Evolutionary conservation across 2,797 vertebrate species (phyloP).

Genomic region (Tapera naevia): DNA sequence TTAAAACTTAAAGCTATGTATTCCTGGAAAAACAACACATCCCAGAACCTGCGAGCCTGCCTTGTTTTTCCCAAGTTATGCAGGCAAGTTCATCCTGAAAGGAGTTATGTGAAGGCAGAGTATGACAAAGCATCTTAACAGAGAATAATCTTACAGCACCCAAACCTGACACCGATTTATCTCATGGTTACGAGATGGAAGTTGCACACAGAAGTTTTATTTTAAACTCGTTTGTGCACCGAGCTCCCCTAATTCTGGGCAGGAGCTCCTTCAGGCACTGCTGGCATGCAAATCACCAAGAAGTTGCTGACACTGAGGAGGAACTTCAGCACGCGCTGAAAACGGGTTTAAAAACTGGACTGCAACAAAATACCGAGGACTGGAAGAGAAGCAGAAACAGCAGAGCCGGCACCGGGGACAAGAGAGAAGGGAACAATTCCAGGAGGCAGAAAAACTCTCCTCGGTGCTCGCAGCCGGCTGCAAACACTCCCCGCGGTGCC

Average conservation of each 20-base stretch:
- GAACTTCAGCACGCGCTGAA: background rate
- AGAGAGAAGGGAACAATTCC: background rate
- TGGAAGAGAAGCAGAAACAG: background rate
- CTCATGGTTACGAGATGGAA: background rate
- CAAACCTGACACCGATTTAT: background rate
- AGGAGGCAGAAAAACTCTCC: background rate
- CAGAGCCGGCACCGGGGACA: background rate
- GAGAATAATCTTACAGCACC: background rate
- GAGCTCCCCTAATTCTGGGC: background rate
- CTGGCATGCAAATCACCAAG: background rate
- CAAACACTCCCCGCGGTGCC: background rate
- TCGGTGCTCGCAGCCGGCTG: background rate
- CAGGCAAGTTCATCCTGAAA: background rate
- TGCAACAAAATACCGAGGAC: background rate
- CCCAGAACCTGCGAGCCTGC: background rate
- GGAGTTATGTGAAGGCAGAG: background rate
- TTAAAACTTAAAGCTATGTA: background rate
- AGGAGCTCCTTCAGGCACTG: background rate
- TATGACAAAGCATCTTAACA: constrained; percentile 64
- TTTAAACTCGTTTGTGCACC: fast-evolving
- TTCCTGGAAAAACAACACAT: background rate
- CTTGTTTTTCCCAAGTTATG: background rate
- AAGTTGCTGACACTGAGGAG: background rate
- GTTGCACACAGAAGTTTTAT: background rate
- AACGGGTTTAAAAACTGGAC: background rate